phyloP scores from a whole-genome alignment of 2,888 invertebrate species.

The Artemia sinica region DNA sequence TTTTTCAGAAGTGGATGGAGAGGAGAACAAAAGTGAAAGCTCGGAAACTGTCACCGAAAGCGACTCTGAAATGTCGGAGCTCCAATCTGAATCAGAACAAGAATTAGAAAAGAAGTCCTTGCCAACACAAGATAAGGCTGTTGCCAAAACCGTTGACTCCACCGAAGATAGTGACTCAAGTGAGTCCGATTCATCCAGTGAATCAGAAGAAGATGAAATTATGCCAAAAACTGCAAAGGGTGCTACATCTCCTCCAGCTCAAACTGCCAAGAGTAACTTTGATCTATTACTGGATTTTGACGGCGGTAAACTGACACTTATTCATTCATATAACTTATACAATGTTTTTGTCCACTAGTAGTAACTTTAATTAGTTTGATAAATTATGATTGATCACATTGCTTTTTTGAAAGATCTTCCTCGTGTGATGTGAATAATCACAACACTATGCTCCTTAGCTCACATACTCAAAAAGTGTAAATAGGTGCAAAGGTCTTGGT shows the following conservation, averaged over 20 bases:
- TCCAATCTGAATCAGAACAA: slow-evolving; percentile 27
- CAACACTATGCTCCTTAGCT: no score
- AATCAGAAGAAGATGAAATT: slow-evolving; percentile 23
- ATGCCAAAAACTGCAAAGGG: slow-evolving; percentile 25
- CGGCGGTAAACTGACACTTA: slow-evolving; percentile 37
- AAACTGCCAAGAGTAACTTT: slow-evolving; percentile 44
- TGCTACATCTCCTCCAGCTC: slow-evolving; percentile 24
- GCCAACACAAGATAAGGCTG: slow-evolving; percentile 28
- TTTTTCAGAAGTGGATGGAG: slow-evolving; percentile 35
- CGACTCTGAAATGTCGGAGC: slow-evolving; percentile 27
- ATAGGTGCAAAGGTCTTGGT: no score
- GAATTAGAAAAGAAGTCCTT: slow-evolving; percentile 24
- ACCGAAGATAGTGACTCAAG: slow-evolving; percentile 17
- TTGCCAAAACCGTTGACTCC: no score
- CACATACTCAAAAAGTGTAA: no score
- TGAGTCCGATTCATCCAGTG: slow-evolving; percentile 23
- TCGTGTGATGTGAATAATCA: no score
- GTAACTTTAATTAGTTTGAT: no score
- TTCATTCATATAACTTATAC: not conserved
- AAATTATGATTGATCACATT: no score
- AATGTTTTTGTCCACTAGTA: no score
- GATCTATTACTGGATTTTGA: slow-evolving; percentile 69
- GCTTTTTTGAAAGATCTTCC: no score
- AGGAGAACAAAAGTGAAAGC: slow-evolving; percentile 42
- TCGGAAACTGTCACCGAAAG: slow-evolving; percentile 37